A percentile compares a stretch with the other conserved stretches of the same genome.
Evolutionary conservation across 2,797 vertebrate genomes (phyloP).

Genomic region (Falco concolor): DNA sequence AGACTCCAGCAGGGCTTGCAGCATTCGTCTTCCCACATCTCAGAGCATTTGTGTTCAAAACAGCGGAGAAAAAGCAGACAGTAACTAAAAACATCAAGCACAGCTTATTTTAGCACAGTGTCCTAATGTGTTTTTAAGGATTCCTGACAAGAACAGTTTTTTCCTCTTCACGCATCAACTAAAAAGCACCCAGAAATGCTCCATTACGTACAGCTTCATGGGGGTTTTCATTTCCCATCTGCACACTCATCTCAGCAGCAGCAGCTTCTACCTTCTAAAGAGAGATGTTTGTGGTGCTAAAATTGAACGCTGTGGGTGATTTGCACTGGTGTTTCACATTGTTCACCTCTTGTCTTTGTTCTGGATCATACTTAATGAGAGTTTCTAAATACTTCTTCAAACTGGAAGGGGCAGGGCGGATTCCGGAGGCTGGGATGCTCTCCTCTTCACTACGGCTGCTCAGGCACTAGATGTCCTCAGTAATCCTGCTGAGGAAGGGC

Average conservation of each 20-base stretch:
- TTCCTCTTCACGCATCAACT: not conserved
- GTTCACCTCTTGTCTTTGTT: not conserved
- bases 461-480: conserved; percentile 63
- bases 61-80: not conserved
- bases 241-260: not conserved
- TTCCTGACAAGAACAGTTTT: not conserved
- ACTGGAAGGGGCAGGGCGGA: not conserved
- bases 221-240: not conserved
- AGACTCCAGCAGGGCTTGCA: accelerated
- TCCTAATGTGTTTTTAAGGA: not conserved
- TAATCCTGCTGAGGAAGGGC: not conserved
- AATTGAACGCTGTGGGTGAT: not conserved
- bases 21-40: not conserved
- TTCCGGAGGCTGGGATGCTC: not conserved
- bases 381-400: not conserved
- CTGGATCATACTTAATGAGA: not conserved
- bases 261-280: not conserved
- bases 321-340: accelerated
- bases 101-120: not conserved
- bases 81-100: not conserved
- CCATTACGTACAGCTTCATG: accelerated
- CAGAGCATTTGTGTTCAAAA: not conserved
- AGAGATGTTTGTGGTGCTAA: not conserved
- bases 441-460: not conserved
- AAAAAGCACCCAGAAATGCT: not conserved